Conservation (phyloP, 2,888 invertebrate genomes). For the Ellobium chinense region DNA sequence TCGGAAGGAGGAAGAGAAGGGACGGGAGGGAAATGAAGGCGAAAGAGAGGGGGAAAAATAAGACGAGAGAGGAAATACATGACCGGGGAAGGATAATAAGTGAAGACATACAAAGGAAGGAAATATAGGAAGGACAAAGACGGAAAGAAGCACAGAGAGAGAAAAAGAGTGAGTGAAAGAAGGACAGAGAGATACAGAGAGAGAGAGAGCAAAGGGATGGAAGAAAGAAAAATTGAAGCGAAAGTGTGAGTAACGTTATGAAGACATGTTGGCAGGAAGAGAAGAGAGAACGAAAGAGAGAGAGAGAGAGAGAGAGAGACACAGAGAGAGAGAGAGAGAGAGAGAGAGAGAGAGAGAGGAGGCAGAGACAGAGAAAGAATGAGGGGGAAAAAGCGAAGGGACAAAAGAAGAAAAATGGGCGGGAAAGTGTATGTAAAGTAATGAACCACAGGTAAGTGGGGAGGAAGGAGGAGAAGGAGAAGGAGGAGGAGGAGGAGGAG, state of each 20-base stretch:
- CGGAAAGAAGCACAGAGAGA: constrained; percentile 2
- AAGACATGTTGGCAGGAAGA: too few species aligned
- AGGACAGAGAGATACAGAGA: constrained; percentile 32
- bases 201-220: constrained; percentile 35
- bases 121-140: not conserved
- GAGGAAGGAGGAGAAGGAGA: not conserved
- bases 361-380: not conserved
- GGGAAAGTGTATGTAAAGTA: too few species aligned
- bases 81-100: not conserved
- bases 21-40: not conserved
- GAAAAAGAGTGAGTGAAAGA: constrained; percentile 33
- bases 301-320: constrained; percentile 27
- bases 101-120: constrained; percentile 2
- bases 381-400: not conserved
- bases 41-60: not conserved
- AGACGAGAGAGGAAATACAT: not conserved
- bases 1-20: not conserved
- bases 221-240: too few species aligned
- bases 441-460: too few species aligned
- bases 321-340: constrained; percentile 12
- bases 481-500: not conserved
- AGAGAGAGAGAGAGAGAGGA: constrained; percentile 14
- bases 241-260: too few species aligned
- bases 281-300: not conserved
- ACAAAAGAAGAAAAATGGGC: not conserved